Conservation (phyloP, 2,888 invertebrate genomes). For the Itoplectis maculator region DNA sequence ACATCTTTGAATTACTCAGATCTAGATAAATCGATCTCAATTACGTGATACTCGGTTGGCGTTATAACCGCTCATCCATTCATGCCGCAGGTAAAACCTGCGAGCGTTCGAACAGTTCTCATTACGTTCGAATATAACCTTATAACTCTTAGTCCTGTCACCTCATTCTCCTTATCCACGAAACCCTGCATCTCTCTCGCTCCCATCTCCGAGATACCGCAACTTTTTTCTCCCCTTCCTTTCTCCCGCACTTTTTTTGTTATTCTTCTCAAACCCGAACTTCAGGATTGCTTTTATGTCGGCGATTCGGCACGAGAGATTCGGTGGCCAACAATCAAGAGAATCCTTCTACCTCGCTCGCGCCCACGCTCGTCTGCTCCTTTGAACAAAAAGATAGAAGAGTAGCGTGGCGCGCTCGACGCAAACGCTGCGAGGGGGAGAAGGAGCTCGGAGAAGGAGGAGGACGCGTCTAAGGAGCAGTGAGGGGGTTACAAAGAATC, state of each 20-base stretch:
- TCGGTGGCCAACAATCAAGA: constrained; percentile 62
- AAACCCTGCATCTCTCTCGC: constrained; percentile 20
- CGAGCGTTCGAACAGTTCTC: constrained; percentile 40
- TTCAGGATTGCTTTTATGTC: constrained; percentile 62
- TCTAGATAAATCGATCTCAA: constrained; percentile 13
- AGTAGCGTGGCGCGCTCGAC: not conserved
- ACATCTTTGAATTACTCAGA: constrained; percentile 14
- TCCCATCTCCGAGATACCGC: constrained; percentile 23
- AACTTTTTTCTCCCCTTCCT: not conserved
- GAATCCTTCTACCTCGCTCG: constrained; percentile 47
- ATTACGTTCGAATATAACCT: constrained; percentile 54
- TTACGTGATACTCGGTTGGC: not conserved
- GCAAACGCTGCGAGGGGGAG: no score
- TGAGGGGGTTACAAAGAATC: constrained; percentile 61
- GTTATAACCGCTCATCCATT: constrained; percentile 9
- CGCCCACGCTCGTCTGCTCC: constrained; percentile 37
- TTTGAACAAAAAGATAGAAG: constrained; percentile 5
- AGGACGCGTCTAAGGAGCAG: constrained; percentile 4
- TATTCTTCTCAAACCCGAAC: constrained; percentile 49
- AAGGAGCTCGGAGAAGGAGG: constrained; percentile 36
- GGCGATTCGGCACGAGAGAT: constrained; percentile 64
- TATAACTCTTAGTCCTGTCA: constrained; percentile 53
- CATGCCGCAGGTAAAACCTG: constrained; percentile 6
- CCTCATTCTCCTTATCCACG: constrained; percentile 21
- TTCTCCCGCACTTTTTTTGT: constrained; percentile 17